Conservation (phyloP, 2,888 invertebrate genomes). For the Leptura quadrifasciata region DNA sequence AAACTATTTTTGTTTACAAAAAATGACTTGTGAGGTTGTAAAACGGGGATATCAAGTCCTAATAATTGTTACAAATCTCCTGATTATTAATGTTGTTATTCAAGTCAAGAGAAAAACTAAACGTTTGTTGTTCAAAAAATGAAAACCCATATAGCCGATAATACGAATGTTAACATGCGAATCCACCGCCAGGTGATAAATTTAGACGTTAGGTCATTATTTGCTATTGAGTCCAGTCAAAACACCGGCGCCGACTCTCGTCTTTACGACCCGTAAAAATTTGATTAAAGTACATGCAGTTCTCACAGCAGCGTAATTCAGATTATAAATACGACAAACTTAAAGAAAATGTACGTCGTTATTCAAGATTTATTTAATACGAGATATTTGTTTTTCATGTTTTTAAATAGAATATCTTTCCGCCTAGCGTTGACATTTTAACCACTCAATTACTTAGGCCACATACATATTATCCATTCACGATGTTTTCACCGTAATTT, state of each 20-base stretch:
- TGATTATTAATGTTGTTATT: not conserved
- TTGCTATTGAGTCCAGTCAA: conserved; percentile 59
- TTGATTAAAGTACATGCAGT: conserved; percentile 25
- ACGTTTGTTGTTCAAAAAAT: conserved; percentile 22
- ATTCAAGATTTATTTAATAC: not conserved
- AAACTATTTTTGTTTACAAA: too few species aligned
- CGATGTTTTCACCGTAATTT: too few species aligned
- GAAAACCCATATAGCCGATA: conserved; percentile 13
- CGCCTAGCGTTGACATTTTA: too few species aligned
- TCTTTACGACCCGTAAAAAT: conserved; percentile 21
- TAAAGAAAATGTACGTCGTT: not conserved
- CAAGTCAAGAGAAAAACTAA: not conserved
- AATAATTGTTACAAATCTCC: too few species aligned
- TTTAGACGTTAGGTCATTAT: conserved; percentile 69
- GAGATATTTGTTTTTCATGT: not conserved
- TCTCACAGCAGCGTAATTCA: not conserved
- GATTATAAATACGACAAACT: not conserved
- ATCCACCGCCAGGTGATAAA: conserved; percentile 59
- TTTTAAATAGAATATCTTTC: not conserved
- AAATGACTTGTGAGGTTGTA: too few species aligned
- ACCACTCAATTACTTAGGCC: too few species aligned
- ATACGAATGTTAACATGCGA: conserved; percentile 16
- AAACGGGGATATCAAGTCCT: not conserved
- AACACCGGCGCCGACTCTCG: conserved; percentile 66
- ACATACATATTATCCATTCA: too few species aligned